Conservation (phyloP, 2,113 vertebrate species). For the Phaethornis superciliosus region DNA sequence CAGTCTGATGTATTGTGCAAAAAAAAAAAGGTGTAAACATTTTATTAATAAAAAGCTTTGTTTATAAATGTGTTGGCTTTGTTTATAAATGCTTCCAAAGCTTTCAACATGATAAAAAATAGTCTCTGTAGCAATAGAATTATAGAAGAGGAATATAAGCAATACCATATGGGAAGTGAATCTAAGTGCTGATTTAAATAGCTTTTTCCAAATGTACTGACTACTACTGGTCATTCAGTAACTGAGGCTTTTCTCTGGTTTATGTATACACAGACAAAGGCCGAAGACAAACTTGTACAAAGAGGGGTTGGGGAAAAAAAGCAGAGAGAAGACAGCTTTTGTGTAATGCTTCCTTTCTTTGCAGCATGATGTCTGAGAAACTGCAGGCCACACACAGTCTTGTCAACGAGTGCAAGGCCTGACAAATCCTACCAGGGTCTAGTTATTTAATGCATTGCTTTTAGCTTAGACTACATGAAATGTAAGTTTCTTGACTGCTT, state of each 20-base stretch:
- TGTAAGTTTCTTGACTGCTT: background rate
- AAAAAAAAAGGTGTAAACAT: constrained; percentile 79
- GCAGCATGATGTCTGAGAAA: background rate
- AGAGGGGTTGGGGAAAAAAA: background rate
- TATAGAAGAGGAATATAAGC: background rate
- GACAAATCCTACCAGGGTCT: background rate
- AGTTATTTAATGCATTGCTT: background rate
- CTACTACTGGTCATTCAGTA: background rate
- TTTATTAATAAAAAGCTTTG: constrained; percentile 88
- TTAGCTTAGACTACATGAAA: background rate
- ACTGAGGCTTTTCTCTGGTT: background rate
- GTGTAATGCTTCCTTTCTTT: constrained; percentile 10
- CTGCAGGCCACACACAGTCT: constrained; percentile 18
- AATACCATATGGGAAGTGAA: background rate
- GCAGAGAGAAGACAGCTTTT: constrained; percentile 39
- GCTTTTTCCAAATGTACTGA: background rate
- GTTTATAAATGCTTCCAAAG: constrained; percentile 16
- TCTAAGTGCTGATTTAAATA: background rate
- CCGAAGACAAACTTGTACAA: background rate
- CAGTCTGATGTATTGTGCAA: constrained; percentile 78
- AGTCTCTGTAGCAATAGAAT: background rate
- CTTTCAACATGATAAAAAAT: background rate
- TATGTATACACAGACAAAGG: background rate
- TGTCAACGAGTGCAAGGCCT: background rate
- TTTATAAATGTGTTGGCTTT: constrained; percentile 65